A percentile compares a stretch with the other conserved stretches of the same genome.
Conservation (phyloP, 2,113 vertebrate species). For the Ibidorhyncha struthersii region DNA sequence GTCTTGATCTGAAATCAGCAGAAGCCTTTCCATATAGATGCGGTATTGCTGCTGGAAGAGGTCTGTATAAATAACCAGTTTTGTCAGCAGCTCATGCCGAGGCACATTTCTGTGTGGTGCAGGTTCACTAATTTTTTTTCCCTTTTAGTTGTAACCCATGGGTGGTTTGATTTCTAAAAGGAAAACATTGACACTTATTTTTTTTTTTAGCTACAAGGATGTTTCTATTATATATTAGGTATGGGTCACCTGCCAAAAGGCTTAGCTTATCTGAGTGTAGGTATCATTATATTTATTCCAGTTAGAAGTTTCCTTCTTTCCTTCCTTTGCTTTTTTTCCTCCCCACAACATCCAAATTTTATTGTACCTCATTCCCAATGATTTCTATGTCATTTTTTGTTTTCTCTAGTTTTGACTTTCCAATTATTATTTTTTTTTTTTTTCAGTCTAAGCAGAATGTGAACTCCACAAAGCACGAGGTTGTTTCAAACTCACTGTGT, state of each 20-base stretch:
- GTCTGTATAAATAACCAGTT: background rate
- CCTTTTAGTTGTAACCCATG: background rate
- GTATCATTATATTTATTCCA: background rate
- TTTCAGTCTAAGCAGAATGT: background rate
- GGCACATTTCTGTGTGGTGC: background rate
- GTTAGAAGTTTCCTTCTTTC: background rate
- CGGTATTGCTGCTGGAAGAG: accelerated
- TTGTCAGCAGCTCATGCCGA: background rate
- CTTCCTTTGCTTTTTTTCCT: background rate
- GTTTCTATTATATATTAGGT: background rate
- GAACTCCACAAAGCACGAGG: background rate
- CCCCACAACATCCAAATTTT: background rate
- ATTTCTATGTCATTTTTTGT: background rate
- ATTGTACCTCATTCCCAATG: background rate
- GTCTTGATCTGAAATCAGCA: background rate
- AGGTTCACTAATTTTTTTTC: background rate
- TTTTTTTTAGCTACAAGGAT: background rate
- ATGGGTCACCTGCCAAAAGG: background rate
- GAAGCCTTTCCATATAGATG: background rate
- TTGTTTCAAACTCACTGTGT: background rate
- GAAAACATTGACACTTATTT: background rate
- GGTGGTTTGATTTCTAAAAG: background rate
- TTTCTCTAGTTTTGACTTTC: background rate
- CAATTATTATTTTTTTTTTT: background rate
- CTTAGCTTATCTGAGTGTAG: background rate